These are phyloP conservation scores for Chlorodrepanis virens DNA, from an alignment of 2,113 vertebrate species.

Conservation along the genomic window DNA sequence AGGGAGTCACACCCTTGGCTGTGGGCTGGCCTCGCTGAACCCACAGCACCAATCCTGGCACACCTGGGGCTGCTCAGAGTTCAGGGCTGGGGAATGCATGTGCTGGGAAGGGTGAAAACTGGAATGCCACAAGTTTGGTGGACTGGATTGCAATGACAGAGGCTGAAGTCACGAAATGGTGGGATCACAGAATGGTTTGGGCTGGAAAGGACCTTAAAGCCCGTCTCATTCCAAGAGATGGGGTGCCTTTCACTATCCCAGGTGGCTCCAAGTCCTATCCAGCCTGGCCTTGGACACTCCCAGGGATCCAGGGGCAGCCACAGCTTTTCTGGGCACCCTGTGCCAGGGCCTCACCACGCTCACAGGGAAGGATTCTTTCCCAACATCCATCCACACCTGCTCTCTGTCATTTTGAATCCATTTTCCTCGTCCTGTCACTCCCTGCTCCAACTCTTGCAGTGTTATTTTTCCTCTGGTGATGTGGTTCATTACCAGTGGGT, in stretches of 20 bases:
- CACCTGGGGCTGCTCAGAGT: background rate
- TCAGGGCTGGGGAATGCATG: rapidly evolving
- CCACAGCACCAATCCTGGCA: background rate
- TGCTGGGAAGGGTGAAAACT: background rate
- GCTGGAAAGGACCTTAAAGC: background rate
- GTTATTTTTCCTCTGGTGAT: background rate
- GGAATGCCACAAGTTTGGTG: background rate
- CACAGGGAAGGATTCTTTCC: rapidly evolving
- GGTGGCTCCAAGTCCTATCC: rapidly evolving
- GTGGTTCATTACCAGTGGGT: rapidly evolving
- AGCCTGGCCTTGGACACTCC: background rate
- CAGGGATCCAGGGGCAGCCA: background rate
- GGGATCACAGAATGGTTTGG: background rate
- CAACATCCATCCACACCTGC: background rate
- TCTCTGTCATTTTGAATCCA: too few relatives aligned
- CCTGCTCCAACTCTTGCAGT: background rate
- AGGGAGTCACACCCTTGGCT: background rate
- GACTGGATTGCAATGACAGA: background rate
- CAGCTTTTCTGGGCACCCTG: background rate
- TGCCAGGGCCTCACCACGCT: rapidly evolving
- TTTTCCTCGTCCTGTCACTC: background rate
- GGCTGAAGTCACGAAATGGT: background rate
- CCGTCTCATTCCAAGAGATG: background rate
- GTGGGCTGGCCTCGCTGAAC: background rate
- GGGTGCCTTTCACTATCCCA: rapidly evolving